Evolutionary conservation across 2,888 invertebrate species (phyloP), one percentile per base, ranked within the genome.

Genomic region (Perithous albicinctus): DNA sequence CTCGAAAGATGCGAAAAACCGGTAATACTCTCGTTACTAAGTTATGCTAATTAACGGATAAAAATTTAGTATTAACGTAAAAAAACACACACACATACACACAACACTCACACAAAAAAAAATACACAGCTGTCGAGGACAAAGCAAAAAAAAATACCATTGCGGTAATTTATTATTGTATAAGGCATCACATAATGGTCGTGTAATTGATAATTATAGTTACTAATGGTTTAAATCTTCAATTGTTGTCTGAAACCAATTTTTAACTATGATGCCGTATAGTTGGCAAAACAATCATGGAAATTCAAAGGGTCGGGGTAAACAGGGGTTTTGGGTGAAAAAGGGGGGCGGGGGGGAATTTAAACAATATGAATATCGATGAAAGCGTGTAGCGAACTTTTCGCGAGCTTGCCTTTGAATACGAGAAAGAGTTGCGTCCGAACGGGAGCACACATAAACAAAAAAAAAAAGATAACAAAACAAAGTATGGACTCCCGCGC

Each of bases 221-320:
- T 91, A 90, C 84, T 91, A 90, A 90, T 90, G 90, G 90, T 92
- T 91, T 90, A 89, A 91, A 90, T 89, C 90, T 91, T 89, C 90
- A 90, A 90, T 89, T 89, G 90, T 91, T 91, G 90, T 90, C 88
- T 86, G 87, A 90, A 90, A 90, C 89, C 88, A 89, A 90, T 91
- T 90, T 90, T 89, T 90, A 90, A 87, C 78, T 82, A 75, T 69
- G 82, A 59, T 78, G 70, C 78, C 82, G 75, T 78, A 75, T 72
- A 78, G 78, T 76, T 78, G 75, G 75, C 75, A 67, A n/a, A 76
- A 78, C 78, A 82, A 82, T 82, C 82, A 82, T 78, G 82, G 41
- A 82, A 76, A 75, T 82, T 85, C 80, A 78, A 77, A 78, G 43
- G 54, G 38, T 26, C 51, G 46, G 64, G 54, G 20, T 51, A 74